Evolutionary conservation across 2,797 vertebrate genomes (phyloP), one percentile per base, ranked within the genome.

Genomic region (Crypturellus tataupa): DNA sequence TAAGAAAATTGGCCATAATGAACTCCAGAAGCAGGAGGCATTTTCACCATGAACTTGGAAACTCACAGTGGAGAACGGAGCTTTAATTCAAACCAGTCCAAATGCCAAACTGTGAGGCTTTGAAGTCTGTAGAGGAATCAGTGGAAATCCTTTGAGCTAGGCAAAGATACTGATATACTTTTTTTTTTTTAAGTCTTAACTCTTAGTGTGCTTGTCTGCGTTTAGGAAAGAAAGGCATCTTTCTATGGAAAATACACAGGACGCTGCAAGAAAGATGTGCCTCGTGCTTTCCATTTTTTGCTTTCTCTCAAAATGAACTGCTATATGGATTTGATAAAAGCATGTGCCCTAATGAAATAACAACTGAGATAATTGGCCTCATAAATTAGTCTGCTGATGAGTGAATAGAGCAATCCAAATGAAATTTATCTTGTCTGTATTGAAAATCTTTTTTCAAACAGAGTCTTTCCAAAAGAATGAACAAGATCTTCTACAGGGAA

Each of bases 1-100:
- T 99, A 99, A 99, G 99, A 99, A 98, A 98, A 99, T 98, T 98
- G 98, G 96, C 97, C 97, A 93, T 99, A 99, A 99, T 99, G 98
- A 98, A 98, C 98, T 98, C 98, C 99, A 99, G 99, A 98, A 98
- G 98, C 97, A 81, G 88, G 96, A 94, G 39, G 95, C 97, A 98
- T 98, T 98, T 98, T 98, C 98, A 98, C 98, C 98, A 96, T 98
- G 96, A 98, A 98, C 98, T 98, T 98, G 97, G 98, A 98, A 98
- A 98, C 91, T 86, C 46, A 13, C 96, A 97, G 97, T 97, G 97
- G 98, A 98, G 98, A 98, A 98, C 98, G 98, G 97, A 98, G 97
- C 96, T 98, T 88, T 99, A 99, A 99, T 99, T 99, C 98, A 99
- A 99, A 99, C 98, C 99, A 99, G 98, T 97, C 98, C 97, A 73